Base-by-base conservation (phyloP, 2,888 invertebrate species). In the Monochamus alternatus region DNA sequence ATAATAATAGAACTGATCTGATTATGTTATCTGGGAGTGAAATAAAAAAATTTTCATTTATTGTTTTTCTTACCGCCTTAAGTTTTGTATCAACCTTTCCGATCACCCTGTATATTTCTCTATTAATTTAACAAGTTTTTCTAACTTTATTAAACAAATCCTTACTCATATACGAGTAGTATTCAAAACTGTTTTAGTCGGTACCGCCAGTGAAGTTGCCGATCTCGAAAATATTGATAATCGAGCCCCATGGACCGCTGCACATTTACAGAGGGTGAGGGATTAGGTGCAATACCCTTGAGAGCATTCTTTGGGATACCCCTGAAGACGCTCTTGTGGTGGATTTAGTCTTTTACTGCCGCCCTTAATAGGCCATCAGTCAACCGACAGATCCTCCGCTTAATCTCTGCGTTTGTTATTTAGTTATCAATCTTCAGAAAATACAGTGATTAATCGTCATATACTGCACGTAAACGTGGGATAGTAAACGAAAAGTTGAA, bases 311-410 rank as follows among this genome's bases (percentile, higher is more conserved):
- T 63, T 63, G 52, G 59, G 14, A 72, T 69, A 63, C 73, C 77
- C 79, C 68, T 67, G 64, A 76, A 74, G 62, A 64, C 73, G 59
- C 75, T 75, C 79, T 78, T 81, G 82, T 71, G 81, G 81, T 74
- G 81, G 83, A 82, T 82, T 83, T 82, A 82, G 80, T 82, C 80
- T 81, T 81, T 81, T 80, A 66, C 78, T 73, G 74, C 80, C 80
- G n/a, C 55, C 73, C 79, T 81, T 83, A 82, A 83, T 82, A 83
- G 83, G 80, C 81, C 81, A 82, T 83, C 83, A 79, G 81, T 82
- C 83, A 82, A 81, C 73, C 67, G 77, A 74, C 80, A 74, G 76
- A 82, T 81, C 81, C 82, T 63, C 71, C 72, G 75, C 80, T 81
- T 83, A 83, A 83, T 81, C 81, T 81, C 78, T 64, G 59, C 76